Evolutionary conservation across 2,888 invertebrate genomes (phyloP).

Genomic region (Tiphia femorata): DNA sequence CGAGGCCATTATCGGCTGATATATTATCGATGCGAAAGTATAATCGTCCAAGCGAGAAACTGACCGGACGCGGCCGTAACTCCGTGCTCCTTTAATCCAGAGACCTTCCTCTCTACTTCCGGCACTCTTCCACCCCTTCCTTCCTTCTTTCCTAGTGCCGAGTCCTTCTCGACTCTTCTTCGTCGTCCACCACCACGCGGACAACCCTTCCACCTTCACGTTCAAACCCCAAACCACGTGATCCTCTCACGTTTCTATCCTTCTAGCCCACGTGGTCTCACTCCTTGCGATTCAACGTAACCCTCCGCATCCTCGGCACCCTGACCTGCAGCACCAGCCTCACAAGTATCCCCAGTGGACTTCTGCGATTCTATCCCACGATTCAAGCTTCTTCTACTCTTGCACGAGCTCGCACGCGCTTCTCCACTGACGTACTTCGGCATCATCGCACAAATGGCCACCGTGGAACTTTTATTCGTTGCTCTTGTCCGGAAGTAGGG

Average conservation of each 20-base stretch:
- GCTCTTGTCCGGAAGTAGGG: slow-evolving; percentile 19
- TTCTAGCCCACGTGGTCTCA: too few relatives aligned
- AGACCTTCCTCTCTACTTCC: slow-evolving; percentile 10
- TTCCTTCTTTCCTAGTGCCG: not conserved
- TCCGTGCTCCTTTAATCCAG: slow-evolving; percentile 40
- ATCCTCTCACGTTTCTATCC: too few relatives aligned
- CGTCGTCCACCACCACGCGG: not conserved
- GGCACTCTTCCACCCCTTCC: slow-evolving; percentile 4
- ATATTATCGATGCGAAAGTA: slow-evolving; percentile 62
- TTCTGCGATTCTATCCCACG: too few relatives aligned
- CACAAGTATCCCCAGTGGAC: too few relatives aligned
- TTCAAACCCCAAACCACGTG: too few relatives aligned
- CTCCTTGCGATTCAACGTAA: too few relatives aligned
- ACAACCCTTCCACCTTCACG: too few relatives aligned
- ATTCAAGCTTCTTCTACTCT: too few relatives aligned
- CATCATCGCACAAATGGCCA: slow-evolving; percentile 19
- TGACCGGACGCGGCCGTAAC: slow-evolving; percentile 30
- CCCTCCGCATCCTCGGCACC: too few relatives aligned
- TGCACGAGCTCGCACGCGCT: slow-evolving; percentile 7
- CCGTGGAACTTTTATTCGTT: slow-evolving; percentile 31
- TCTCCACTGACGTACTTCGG: slow-evolving; percentile 12
- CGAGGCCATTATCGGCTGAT: slow-evolving; percentile 61
- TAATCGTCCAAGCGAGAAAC: slow-evolving; percentile 53
- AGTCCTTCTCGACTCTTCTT: not conserved
- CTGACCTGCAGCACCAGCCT: too few relatives aligned